A percentile compares a stretch with the other conserved stretches of the same genome.
phyloP scores from a whole-genome alignment of 2,797 vertebrate genomes.

The Salarias fasciatus region DNA sequence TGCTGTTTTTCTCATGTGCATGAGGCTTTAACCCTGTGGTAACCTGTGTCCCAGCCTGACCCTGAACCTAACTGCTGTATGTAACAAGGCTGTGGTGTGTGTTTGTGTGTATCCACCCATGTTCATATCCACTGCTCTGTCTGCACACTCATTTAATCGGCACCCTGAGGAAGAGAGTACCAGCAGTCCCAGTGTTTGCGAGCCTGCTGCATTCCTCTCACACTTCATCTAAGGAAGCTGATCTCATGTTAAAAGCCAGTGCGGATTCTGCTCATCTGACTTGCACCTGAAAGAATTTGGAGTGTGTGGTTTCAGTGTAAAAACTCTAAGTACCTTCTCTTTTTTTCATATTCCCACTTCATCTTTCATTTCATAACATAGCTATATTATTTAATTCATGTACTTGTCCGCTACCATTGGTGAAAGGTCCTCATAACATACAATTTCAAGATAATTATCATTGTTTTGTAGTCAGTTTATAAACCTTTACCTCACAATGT shows the following conservation, averaged over 20 bases:
- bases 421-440: no score
- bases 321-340: background rate
- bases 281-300: background rate
- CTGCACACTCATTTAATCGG: slow-evolving; percentile 24
- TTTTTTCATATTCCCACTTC: background rate
- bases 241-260: background rate
- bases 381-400: no score
- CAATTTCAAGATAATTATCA: no score
- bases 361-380: no score
- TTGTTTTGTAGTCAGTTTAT: no score
- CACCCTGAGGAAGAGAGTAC: slow-evolving; percentile 38
- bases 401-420: no score
- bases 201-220: background rate
- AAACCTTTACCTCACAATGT: no score
- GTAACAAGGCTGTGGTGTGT: slow-evolving; percentile 58
- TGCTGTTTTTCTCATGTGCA: slow-evolving; percentile 83
- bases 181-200: background rate
- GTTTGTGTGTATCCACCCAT: slow-evolving; percentile 37
- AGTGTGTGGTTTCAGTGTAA: background rate
- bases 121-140: slow-evolving; percentile 38
- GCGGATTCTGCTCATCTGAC: slow-evolving; percentile 4
- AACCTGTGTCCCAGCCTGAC: slow-evolving; percentile 79
- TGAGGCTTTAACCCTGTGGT: slow-evolving; percentile 81
- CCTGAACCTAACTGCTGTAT: slow-evolving; percentile 61
- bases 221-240: slow-evolving; percentile 9